phyloP scores from a whole-genome alignment of 2,113 vertebrate species.

The Sphyrna mokarran region DNA sequence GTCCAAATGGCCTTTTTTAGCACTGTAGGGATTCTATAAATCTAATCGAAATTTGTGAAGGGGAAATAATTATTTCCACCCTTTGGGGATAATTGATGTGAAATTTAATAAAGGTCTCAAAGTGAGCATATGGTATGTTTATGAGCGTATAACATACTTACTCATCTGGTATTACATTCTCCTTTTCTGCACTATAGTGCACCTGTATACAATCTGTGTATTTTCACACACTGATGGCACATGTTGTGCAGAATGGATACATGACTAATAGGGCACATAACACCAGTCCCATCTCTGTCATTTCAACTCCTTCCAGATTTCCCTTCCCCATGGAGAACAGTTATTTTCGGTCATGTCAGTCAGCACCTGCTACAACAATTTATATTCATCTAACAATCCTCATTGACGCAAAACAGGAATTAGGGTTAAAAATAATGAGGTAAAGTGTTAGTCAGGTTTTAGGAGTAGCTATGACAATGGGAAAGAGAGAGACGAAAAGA shows the following conservation, averaged over 20 bases:
- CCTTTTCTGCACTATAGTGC: background rate
- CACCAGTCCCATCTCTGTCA: background rate
- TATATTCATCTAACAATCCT: background rate
- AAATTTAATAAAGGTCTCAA: background rate
- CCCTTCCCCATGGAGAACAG: background rate
- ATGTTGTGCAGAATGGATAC: background rate
- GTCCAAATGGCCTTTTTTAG: too few species aligned
- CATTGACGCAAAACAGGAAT: background rate
- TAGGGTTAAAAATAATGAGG: background rate
- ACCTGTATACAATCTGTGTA: background rate
- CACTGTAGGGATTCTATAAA: too few species aligned
- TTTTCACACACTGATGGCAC: background rate
- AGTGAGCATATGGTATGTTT: background rate
- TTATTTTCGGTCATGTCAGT: background rate
- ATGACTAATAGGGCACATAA: background rate
- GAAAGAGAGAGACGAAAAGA: background rate
- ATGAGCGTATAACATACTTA: background rate
- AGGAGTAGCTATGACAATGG: background rate
- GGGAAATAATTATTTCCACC: background rate
- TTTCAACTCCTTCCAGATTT: background rate
- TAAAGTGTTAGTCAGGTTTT: background rate
- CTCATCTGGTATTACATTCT: background rate
- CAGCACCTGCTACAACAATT: background rate
- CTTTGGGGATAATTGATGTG: background rate
- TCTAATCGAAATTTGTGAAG: background rate